A percentile compares a stretch with the other conserved stretches of the same genome.
Evolutionary conservation across 2,888 invertebrate genomes (phyloP).

Genomic region (Linyphia triangularis): DNA sequence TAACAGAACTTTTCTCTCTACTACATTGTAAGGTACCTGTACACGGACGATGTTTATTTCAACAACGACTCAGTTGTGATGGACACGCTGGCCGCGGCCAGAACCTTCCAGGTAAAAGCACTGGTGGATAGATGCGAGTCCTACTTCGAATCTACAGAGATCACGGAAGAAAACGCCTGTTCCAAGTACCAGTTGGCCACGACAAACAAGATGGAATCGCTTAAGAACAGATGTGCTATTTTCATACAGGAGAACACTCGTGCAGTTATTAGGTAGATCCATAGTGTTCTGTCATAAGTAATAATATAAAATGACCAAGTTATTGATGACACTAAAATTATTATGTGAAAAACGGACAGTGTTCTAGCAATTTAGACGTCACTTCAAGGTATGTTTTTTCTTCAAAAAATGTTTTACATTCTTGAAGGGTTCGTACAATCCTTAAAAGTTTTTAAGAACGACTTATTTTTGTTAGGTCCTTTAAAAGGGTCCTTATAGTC

Average conservation of each 20-base stretch:
- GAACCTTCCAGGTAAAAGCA: conserved; percentile 3
- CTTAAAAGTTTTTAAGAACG: too few relatives aligned
- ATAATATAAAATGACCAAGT: too few relatives aligned
- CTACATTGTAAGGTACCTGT: conserved; percentile 37
- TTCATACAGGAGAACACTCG: conserved; percentile 56
- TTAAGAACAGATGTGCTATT: conserved; percentile 26
- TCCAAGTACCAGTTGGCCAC: conserved; percentile 21
- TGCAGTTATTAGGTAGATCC: conserved; percentile 52
- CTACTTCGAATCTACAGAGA: conserved; percentile 28
- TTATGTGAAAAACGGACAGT: not conserved
- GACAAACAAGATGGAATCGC: conserved; percentile 2
- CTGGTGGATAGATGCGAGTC: conserved; percentile 24
- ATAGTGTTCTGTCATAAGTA: too few relatives aligned
- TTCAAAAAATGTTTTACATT: too few relatives aligned
- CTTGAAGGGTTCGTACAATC: too few relatives aligned
- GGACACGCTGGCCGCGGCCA: conserved; percentile 29
- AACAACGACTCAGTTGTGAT: conserved; percentile 8
- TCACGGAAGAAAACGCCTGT: conserved; percentile 24
- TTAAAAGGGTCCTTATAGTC: too few relatives aligned
- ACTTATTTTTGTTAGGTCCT: too few relatives aligned
- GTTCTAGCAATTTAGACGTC: not conserved
- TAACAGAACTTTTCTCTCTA: too few relatives aligned
- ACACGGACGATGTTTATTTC: conserved; percentile 61
- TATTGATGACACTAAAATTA: not conserved
- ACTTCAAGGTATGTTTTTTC: not conserved